These are phyloP conservation scores for Mya arenaria DNA, from an alignment of 1,140 invertebrate species.

Conservation along the genomic window DNA sequence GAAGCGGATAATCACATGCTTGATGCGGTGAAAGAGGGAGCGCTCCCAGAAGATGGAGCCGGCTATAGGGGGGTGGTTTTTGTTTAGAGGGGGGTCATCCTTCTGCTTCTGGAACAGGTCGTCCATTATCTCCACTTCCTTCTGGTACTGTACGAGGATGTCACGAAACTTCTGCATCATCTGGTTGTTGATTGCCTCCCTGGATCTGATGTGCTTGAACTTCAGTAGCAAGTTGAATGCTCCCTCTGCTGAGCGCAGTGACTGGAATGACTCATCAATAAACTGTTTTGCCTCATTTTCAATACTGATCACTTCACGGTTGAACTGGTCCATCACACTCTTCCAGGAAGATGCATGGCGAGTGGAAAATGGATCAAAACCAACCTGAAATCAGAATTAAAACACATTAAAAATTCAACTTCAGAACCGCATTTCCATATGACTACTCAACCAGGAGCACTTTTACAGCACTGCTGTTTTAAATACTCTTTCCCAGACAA, in stretches of 20 bases:
- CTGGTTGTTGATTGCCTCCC: conserved; percentile 87
- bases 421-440: neutral
- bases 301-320: conserved; percentile 87
- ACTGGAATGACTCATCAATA: conserved; percentile 92
- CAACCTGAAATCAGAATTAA: conserved; percentile 81
- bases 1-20: conserved; percentile 89
- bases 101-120: conserved; percentile 85
- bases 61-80: conserved; percentile 89
- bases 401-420: neutral
- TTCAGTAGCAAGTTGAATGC: conserved; percentile 90
- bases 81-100: conserved; percentile 87
- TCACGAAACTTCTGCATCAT: conserved; percentile 91
- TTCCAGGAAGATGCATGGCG: conserved; percentile 85
- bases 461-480: too few relatives aligned
- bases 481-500: too few relatives aligned
- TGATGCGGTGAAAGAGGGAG: conserved; percentile 89
- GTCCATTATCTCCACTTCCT: conserved; percentile 85
- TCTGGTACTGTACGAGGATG: conserved; percentile 90
- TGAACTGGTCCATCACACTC: conserved; percentile 88
- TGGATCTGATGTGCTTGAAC: conserved; percentile 89
- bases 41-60: conserved; percentile 93
- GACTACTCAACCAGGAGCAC: neutral
- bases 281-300: conserved; percentile 92
- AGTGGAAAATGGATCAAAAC: conserved; percentile 89
- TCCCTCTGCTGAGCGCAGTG: conserved; percentile 89